phyloP scores from a whole-genome alignment of 2,797 vertebrate species.

The Naso thynnoides region DNA sequence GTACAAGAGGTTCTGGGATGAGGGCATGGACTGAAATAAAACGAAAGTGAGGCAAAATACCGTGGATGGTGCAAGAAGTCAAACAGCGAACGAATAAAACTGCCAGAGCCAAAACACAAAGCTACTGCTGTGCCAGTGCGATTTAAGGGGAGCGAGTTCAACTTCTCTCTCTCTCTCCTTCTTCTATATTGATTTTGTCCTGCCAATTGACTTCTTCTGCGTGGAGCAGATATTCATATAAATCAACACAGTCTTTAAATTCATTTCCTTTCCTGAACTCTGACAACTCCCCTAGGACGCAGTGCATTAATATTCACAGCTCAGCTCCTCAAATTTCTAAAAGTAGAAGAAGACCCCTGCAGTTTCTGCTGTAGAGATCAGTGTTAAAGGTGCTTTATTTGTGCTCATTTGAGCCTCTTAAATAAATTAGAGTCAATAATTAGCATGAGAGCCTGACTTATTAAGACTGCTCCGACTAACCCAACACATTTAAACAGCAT shows the following conservation, averaged over 20 bases:
- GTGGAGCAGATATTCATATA: conserved; percentile 53
- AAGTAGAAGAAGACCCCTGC: conserved; percentile 50
- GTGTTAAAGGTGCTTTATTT: conserved; percentile 62
- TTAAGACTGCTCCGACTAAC: conserved; percentile 49
- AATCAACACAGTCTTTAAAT: conserved; percentile 65
- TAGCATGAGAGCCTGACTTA: conserved; percentile 62
- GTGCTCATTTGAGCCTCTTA: conserved; percentile 63
- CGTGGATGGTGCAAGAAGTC: conserved; percentile 53
- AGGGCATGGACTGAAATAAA: conserved; percentile 66
- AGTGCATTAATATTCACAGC: conserved; percentile 62
- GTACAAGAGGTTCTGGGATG: conserved; percentile 55
- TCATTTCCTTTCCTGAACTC: conserved; percentile 55
- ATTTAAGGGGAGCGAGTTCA: conserved; percentile 21
- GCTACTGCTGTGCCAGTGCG: conserved; percentile 18
- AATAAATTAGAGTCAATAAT: conserved; percentile 68
- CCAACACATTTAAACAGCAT: conserved; percentile 50
- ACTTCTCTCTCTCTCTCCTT: conserved; percentile 11
- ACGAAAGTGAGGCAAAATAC: conserved; percentile 58
- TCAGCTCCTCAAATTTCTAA: conserved; percentile 51
- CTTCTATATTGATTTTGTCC: conserved; percentile 30
- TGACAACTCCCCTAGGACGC: conserved; percentile 56
- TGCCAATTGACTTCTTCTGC: conserved; percentile 31
- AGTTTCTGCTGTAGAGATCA: conserved; percentile 53
- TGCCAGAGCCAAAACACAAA: conserved; percentile 41
- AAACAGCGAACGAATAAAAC: conserved; percentile 43